phyloP scores from a whole-genome alignment of 2,888 invertebrate genomes.

The Limnephilus auricula region DNA sequence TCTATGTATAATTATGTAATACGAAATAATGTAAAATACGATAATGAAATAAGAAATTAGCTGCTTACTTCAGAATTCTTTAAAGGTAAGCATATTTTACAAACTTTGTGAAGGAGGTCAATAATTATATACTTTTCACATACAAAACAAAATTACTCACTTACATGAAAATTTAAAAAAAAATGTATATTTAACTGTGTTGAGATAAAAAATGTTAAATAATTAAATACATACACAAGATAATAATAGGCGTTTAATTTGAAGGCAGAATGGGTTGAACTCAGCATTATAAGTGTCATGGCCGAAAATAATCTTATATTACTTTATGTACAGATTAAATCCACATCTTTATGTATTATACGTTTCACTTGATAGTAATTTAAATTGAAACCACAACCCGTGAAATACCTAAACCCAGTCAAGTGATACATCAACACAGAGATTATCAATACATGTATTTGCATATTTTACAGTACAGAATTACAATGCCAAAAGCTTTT shows the following conservation, averaged over 20 bases:
- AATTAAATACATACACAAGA: neutral
- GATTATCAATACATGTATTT: neutral
- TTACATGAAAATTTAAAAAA: neutral
- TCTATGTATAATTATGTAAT: neutral
- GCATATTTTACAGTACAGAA: neutral
- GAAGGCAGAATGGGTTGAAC: neutral
- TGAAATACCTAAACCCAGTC: neutral
- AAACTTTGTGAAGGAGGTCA: neutral
- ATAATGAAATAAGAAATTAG: too few species aligned
- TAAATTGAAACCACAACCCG: neutral
- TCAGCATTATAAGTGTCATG: neutral
- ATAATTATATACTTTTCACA: neutral
- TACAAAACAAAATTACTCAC: neutral
- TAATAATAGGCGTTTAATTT: neutral
- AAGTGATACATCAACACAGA: neutral
- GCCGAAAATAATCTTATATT: neutral
- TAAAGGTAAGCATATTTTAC: neutral
- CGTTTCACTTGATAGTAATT: neutral
- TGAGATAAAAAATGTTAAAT: neutral
- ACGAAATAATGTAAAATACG: too few species aligned
- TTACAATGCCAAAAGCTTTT: neutral
- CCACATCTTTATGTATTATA: neutral
- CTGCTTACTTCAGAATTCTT: neutral
- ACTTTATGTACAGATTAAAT: neutral
- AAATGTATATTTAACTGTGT: too few species aligned